phyloP scores from a whole-genome alignment of 2,888 invertebrate species.

The Nomada goodeniana region DNA sequence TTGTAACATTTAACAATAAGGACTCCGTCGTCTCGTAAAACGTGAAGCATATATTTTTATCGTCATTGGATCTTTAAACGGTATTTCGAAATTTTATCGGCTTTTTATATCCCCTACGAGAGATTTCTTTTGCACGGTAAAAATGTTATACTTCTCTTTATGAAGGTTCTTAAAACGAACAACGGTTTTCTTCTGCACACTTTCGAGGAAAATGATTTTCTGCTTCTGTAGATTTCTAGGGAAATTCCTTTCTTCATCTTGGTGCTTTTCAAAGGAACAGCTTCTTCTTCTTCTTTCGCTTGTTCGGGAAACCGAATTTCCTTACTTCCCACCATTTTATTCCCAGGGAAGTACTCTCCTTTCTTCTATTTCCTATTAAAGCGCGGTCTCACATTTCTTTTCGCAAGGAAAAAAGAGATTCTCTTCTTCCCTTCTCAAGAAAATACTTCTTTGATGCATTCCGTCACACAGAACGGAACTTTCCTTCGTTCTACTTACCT shows the following conservation, averaged over 20 bases:
- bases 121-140: background rate
- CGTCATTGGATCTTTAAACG: background rate
- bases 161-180: background rate
- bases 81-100: background rate
- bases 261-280: background rate
- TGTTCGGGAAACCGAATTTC: background rate
- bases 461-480: too few species aligned
- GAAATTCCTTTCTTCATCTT: slow-evolving; percentile 11
- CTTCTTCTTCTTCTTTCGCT: background rate
- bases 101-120: background rate
- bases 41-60: too few species aligned
- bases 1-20: background rate
- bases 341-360: background rate
- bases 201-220: slow-evolving; percentile 3
- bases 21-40: background rate
- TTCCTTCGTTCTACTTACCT: too few species aligned
- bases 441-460: too few species aligned
- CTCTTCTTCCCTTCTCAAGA: too few species aligned
- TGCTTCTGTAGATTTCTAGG: background rate
- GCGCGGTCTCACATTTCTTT: background rate
- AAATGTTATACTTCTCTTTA: background rate
- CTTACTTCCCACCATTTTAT: background rate
- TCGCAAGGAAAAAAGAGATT: too few species aligned
- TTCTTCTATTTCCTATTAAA: background rate
- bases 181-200: slow-evolving; percentile 1